Evolutionary conservation across 1,140 invertebrate genomes (phyloP).

Genomic region (Scylla paramamosain): DNA sequence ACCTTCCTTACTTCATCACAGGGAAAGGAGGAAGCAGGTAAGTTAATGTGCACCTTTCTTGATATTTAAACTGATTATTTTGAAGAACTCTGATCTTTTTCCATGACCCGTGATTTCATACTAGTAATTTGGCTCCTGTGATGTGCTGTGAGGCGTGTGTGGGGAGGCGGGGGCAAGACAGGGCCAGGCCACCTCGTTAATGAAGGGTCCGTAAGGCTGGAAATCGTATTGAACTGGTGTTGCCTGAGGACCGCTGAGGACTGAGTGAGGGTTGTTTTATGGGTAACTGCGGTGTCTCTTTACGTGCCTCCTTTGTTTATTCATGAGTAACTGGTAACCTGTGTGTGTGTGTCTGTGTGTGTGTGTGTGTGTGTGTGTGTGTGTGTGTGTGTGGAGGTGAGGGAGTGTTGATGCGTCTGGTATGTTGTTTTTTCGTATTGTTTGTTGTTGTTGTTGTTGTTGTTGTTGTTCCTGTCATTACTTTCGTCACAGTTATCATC

Average conservation of each 20-base stretch:
- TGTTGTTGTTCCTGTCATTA: no score
- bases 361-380: no score
- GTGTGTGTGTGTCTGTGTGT: no score
- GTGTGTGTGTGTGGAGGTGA: no score
- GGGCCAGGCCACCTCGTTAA: not conserved
- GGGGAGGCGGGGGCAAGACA: not conserved
- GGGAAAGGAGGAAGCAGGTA: not conserved
- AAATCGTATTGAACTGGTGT: not conserved
- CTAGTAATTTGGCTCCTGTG: not conserved
- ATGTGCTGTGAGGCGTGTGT: not conserved
- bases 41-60: not conserved
- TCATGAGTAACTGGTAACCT: no score
- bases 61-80: conserved; percentile 3
- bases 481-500: no score
- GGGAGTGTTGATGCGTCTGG: no score
- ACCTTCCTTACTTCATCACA: not conserved
- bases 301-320: no score
- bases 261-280: not conserved
- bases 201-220: not conserved
- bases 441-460: no score
- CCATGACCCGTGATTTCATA: not conserved
- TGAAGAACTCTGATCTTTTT: not conserved
- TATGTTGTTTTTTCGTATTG: no score
- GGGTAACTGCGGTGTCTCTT: not conserved
- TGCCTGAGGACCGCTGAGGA: not conserved